Evolutionary conservation across 2,888 invertebrate species (phyloP), one percentile per base, ranked within the genome.

Genomic region (Tetanocera ferruginea): DNA sequence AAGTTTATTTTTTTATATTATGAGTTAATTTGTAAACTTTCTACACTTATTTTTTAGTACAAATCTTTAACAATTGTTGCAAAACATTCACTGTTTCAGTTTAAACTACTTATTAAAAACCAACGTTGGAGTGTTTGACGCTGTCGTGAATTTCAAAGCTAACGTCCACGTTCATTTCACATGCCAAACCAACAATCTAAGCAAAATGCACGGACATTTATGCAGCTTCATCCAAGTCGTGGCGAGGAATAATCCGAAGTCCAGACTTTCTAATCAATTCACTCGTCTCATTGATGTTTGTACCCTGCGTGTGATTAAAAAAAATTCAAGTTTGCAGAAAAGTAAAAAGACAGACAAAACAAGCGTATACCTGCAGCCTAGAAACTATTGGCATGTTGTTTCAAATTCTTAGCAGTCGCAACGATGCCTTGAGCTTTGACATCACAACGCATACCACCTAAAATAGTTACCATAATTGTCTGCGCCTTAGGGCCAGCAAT

Each of bases 391-490:
- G 98, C 86, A 97, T 95, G 90, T 95, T 96, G 93, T 86, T 95
- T 94, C 64, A 98, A 93, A 88, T 97, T 96, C 89, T 96, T 95
- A 72, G 98, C 97, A 1, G 98, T 98, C 76, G 95, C 95, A 86
- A 98, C 95, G 87, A 98, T 97, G 83, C 98, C 98, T 89, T 98
- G 96, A 19, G 98, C 98, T 88, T 98, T 98, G 78, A 98, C 95
- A 91, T 98, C 98, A 91, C 98, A 98, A 82, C 98, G 92, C 98
- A 98, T 98, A 81, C 98, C 98, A 79, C 98, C 98, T 87, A 98
- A 98, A 85, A 98, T 98, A 90, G 88, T 98, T n/a, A n/a, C n/a
- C n/a, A n/a, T n/a, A n/a, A n/a, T n/a, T n/a, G n/a, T n/a, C n/a
- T n/a, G n/a, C n/a, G n/a, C n/a, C n/a, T n/a, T n/a, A n/a, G n/a